Evolutionary conservation across 2,888 invertebrate species (phyloP), one percentile per base, ranked within the genome.

Genomic region (Amorpha juglandis): DNA sequence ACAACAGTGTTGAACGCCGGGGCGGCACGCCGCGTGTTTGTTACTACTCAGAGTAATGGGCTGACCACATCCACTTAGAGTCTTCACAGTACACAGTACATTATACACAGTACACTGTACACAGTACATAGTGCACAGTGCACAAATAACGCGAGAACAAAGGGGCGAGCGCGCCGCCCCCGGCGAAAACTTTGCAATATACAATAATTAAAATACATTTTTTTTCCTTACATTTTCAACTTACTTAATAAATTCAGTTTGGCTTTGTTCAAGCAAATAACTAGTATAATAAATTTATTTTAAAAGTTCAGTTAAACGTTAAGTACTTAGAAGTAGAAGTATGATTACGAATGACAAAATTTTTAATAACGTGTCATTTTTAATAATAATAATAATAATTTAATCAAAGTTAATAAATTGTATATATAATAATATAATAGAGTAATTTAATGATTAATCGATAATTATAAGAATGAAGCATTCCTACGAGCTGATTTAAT

Each of bases 401-500:
- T 92, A 93, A 92, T 93, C 90, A 92, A 93, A 91, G 91, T 90
- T 93, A 93, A 93, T 93, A 93, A 93, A 93, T 91, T 93, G 93
- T 93, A 94, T 92, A 93, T 91, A 92, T 93, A 93, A 93, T 93
- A 92, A 93, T 93, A 93, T 92, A 92, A 93, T 93, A 93, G 93
- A 93, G 87, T 93, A 93, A 91, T 93, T 92, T 91, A 93, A 93
- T 92, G 92, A 93, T 94, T 94, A 93, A 92, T 92, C 88, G 84
- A 90, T 93, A 93, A 93, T 93, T 91, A 93, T 94, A 93, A 92
- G 89, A 92, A 94, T 94, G 93, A 94, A 94, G 94, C 94, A 90
- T 93, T 90, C 88, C 93, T 93, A 94, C 93, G 91, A 90, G 92
- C 90, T 93, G 94, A 90, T 93, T 91, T 94, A 94, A 92, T 93